Base-by-base conservation (phyloP, 2,113 vertebrate genomes). In the Lasiurus borealis region DNA sequence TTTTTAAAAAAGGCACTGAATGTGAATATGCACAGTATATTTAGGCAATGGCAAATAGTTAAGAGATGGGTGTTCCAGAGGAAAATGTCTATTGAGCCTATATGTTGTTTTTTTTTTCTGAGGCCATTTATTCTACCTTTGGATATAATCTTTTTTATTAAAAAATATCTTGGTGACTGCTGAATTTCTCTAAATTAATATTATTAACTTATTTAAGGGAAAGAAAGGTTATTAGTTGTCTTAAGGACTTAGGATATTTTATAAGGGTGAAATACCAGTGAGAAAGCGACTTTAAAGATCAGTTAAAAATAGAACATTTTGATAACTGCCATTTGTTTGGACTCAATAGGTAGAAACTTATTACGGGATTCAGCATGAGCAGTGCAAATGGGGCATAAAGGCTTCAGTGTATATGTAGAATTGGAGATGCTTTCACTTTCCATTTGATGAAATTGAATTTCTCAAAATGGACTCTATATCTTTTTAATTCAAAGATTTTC, bases 401-500 rank as follows among this genome's bases (percentile, higher is more conserved):
- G 36, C 71, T 76, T 77, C 78, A 1, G 64, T 40, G 44, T 91
- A 0, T 78, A 10, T 87, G 31, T 23, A 92, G 92, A 46, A 89
- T 57, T 48, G 52, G 6, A 75, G 34, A 93, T 57, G 44, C 85
- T 87, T 96, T 91, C 85, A 23, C 44, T 93, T 96, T 85, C 87
- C 16, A 68, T 68, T 69, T 86, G 62, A 75, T 59, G 52, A 90
- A 96, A 94, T 12, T 86, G 73, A 89, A 87, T 96, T 95, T 91
- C 44, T 96, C 44, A 93, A 80, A 95, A 90, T 90, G 69, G 31
- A 81, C 86, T 92, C 77, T 59, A 5, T 89, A 62, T 82, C 50
- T 93, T 94, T 93, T 85, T 87, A 85, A 93, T 93, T 88, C 76
- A 90, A 92, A 90, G 48, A 69, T 93, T 92, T 95, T 92, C 87